A percentile compares a stretch with the other conserved stretches of the same genome.
Conservation (phyloP, 1,140 invertebrate genomes). For the Solen grandis region DNA sequence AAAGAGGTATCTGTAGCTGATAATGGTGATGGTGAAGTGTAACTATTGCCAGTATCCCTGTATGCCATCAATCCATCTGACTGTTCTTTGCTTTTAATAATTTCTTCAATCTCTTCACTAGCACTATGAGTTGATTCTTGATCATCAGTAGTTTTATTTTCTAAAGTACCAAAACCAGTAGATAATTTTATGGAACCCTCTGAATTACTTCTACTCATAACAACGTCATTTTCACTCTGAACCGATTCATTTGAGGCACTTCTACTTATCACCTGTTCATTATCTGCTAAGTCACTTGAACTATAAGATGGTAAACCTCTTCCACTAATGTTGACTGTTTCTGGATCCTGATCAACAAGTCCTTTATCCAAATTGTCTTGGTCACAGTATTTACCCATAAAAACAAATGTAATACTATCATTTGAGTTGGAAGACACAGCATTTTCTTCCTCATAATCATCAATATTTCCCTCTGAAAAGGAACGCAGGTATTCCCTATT, state of each 20-base stretch:
- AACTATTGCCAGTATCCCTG: slow-evolving; percentile 3
- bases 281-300: neutral
- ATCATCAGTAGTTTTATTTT: slow-evolving; percentile 24
- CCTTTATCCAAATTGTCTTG: neutral
- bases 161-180: too few relatives aligned
- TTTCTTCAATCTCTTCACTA: slow-evolving; percentile 53
- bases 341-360: neutral
- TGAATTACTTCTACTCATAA: slow-evolving; percentile 27
- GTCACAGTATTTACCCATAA: slow-evolving; percentile 56
- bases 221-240: neutral
- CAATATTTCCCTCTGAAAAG: slow-evolving; percentile 64
- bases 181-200: slow-evolving; percentile 10
- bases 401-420: slow-evolving; percentile 74
- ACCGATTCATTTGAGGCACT: neutral
- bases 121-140: slow-evolving; percentile 24
- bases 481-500: slow-evolving; percentile 58
- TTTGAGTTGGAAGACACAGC: slow-evolving; percentile 58
- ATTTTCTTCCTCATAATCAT: slow-evolving; percentile 57
- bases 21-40: slow-evolving; percentile 11
- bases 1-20: slow-evolving; percentile 39
- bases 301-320: neutral
- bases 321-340: slow-evolving; percentile 34
- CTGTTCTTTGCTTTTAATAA: slow-evolving; percentile 23
- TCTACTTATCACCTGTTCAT: neutral
- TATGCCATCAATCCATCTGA: neutral